A percentile compares a stretch with the other conserved stretches of the same genome.
Evolutionary conservation across 2,113 vertebrate species (phyloP).

Genomic region (Phaethon lepturus): DNA sequence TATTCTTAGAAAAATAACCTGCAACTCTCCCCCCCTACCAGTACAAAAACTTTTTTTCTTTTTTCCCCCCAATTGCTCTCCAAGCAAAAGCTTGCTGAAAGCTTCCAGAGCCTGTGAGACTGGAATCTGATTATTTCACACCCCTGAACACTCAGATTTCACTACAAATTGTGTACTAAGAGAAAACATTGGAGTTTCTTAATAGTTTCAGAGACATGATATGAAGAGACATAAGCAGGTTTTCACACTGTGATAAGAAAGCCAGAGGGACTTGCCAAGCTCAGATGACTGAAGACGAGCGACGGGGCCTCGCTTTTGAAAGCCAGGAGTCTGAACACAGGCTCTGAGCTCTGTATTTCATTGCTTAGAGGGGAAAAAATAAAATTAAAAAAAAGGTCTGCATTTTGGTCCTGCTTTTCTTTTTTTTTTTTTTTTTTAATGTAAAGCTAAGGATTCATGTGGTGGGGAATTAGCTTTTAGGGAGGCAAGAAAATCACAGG

Average conservation of each 20-base stretch:
- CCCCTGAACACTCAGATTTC: conserved; percentile 52
- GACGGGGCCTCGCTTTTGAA: neutral
- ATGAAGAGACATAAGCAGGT: conserved; percentile 60
- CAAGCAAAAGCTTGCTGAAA: conserved; percentile 31
- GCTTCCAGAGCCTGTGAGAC: conserved; percentile 34
- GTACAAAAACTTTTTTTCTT: neutral
- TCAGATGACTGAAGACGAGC: neutral
- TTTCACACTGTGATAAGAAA: conserved; percentile 60
- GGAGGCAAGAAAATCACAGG: neutral
- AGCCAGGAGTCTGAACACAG: neutral
- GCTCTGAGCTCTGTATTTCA: neutral
- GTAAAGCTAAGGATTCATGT: neutral
- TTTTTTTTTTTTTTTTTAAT: neutral
- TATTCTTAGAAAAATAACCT: conserved; percentile 29
- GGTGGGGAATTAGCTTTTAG: neutral
- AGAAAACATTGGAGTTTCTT: conserved; percentile 55
- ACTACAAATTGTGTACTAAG: conserved; percentile 32
- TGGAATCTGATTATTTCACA: conserved; percentile 62
- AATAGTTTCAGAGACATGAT: conserved; percentile 57
- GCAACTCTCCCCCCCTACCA: neutral
- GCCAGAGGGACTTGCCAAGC: conserved; percentile 13
- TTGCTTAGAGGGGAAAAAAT: neutral
- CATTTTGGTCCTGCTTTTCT: neutral
- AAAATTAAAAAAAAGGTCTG: neutral
- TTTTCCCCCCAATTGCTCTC: conserved; percentile 25